phyloP scores from a whole-genome alignment of 2,888 invertebrate species.

The Chrysomela aeneicollis region DNA sequence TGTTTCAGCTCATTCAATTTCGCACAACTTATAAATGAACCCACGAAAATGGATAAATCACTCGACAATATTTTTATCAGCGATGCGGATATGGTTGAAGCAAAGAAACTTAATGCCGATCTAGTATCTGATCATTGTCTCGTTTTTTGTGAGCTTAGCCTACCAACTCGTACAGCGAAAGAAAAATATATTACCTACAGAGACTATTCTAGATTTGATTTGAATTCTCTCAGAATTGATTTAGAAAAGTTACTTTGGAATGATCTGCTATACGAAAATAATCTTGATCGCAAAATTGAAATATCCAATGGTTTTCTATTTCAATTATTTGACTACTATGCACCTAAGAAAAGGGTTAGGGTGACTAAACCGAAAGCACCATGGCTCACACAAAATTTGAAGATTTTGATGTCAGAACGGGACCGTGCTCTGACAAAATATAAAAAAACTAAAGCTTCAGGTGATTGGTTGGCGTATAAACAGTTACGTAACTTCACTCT shows the following conservation, averaged over 20 bases:
- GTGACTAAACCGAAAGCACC: constrained; percentile 25
- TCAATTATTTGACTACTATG: neutral
- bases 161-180: neutral
- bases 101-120: neutral
- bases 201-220: neutral
- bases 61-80: neutral
- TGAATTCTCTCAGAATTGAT: neutral
- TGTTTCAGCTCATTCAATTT: neutral
- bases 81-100: neutral
- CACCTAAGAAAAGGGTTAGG: neutral
- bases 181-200: neutral
- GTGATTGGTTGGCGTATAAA: too few species aligned
- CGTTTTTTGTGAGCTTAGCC: neutral
- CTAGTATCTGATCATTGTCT: neutral
- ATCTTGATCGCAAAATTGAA: too few species aligned
- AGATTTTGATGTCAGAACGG: constrained; percentile 12
- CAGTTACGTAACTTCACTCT: too few species aligned
- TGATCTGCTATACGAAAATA: too few species aligned
- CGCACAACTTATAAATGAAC: constrained; percentile 5
- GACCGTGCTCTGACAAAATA: constrained; percentile 11
- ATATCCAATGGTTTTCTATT: neutral
- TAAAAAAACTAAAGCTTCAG: neutral
- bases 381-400: constrained; percentile 22
- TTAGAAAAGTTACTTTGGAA: neutral
- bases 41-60: neutral